Evolutionary conservation across 2,888 invertebrate genomes (phyloP).

Genomic region (Plagiodera versicolora): DNA sequence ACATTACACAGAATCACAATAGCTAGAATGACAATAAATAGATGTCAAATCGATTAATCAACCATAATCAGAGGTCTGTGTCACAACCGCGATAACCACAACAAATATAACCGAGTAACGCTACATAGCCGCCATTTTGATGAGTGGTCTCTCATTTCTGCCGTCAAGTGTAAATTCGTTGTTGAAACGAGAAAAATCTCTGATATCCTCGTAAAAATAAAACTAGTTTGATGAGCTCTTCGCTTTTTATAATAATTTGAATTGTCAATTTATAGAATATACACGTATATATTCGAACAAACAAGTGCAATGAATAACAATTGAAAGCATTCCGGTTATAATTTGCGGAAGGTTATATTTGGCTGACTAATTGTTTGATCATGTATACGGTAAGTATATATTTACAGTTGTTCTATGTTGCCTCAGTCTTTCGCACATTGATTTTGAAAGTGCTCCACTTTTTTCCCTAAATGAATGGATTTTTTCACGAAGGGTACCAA

Average conservation of each 20-base stretch:
- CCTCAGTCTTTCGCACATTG: constrained; percentile 8
- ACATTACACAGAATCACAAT: too few species aligned
- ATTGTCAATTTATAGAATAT: too few species aligned
- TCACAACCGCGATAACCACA: too few species aligned
- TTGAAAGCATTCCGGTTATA: background rate
- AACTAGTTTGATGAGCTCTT: too few species aligned
- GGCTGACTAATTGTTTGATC: constrained; percentile 38
- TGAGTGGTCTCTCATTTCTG: background rate
- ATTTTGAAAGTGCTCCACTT: constrained; percentile 16
- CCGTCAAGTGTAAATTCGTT: background rate
- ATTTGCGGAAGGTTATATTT: background rate
- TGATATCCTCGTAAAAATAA: background rate
- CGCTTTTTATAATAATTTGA: too few species aligned
- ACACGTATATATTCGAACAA: too few species aligned
- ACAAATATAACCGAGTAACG: too few species aligned
- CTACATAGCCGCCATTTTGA: background rate
- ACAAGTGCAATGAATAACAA: too few species aligned
- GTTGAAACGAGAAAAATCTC: background rate
- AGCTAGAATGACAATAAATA: too few species aligned
- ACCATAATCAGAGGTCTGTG: too few species aligned
- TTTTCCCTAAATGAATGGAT: constrained; percentile 36
- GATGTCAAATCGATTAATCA: too few species aligned
- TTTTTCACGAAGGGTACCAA: constrained; percentile 81
- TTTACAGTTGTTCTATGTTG: constrained; percentile 13
- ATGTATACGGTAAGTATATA: constrained; percentile 49